Conservation (phyloP, 2,113 vertebrate genomes). For the rat (Rattus norvegicus) region GRCr8 NC_086020.1:189872501-189873000, state of each 20-base stretch:
- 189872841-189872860: neutral
- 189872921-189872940: neutral
- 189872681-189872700: constrained; percentile 48
- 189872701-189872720: constrained; percentile 9
- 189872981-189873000: neutral
- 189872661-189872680: constrained; percentile 61
- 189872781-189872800: constrained; percentile 4
- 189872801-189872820: neutral
- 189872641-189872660: constrained; percentile 45
- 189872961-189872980: neutral
- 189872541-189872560: constrained; percentile 82
- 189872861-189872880: neutral
- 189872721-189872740: constrained; percentile 50
- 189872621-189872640: neutral
- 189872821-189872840: neutral
- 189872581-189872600: constrained; percentile 71
- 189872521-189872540: constrained; percentile 83
- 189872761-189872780: constrained; percentile 41
- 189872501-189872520: constrained; percentile 81
- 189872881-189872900: neutral
- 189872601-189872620: neutral
- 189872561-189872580: constrained; percentile 82
- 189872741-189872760: neutral
- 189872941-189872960: neutral
- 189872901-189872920: neutral